A percentile compares a stretch with the other conserved stretches of the same genome.
Conservation (phyloP, 2,888 invertebrate genomes). For the Clanis bilineata region DNA sequence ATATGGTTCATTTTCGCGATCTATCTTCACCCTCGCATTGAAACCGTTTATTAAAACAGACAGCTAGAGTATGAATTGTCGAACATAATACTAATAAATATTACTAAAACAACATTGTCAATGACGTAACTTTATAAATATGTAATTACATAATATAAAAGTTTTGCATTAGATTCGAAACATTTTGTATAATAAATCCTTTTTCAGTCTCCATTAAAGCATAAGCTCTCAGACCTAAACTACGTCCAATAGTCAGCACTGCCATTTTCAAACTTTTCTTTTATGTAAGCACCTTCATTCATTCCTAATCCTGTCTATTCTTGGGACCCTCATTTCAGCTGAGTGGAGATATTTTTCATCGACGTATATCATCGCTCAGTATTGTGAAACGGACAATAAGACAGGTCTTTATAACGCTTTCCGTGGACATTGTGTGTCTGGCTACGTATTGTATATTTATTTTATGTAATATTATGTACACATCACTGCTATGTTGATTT, state of each 20-base stretch:
- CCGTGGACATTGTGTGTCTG: not conserved
- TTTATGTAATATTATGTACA: not conserved
- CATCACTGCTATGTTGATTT: not conserved
- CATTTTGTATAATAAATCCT: not conserved
- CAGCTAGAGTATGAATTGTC: no score
- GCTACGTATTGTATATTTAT: not conserved
- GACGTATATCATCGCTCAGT: conserved; percentile 41
- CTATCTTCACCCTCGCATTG: no score
- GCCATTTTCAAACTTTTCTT: conserved; percentile 36
- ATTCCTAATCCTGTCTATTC: conserved; percentile 50
- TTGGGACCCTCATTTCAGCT: conserved; percentile 52
- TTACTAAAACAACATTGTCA: not conserved
- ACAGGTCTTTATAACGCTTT: conserved; percentile 27
- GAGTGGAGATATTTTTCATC: conserved; percentile 55
- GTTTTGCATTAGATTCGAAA: not conserved
- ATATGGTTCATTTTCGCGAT: no score
- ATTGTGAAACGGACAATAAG: conserved; percentile 40
- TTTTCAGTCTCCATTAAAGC: conserved; percentile 1
- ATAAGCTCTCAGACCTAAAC: conserved; percentile 15
- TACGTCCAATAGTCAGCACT: conserved; percentile 29
- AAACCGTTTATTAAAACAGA: no score
- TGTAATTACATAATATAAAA: not conserved
- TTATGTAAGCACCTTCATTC: conserved; percentile 39
- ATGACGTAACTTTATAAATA: not conserved
- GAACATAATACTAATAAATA: no score